Percentiles rank a stretch among this genome's conserved stretches.
phyloP scores from a whole-genome alignment of 2,797 vertebrate genomes.

The Coregonus sp. region DNA sequence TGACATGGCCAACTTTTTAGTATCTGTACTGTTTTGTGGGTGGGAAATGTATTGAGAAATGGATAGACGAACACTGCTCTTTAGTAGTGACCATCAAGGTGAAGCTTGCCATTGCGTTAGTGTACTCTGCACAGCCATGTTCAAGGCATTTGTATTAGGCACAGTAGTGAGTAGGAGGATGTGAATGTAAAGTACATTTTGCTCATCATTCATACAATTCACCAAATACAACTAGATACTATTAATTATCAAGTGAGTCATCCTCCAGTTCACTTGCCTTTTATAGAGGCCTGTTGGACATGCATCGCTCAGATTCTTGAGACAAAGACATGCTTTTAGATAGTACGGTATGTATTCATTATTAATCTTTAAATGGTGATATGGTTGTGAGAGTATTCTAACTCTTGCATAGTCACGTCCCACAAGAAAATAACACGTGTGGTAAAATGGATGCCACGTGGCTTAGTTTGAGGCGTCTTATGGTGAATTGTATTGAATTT shows the following conservation, averaged over 20 bases:
- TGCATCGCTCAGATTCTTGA: neutral
- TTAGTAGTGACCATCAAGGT: no score
- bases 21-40: neutral
- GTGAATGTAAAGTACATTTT: neutral
- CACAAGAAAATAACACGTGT: neutral
- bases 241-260: neutral
- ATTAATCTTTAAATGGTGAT: neutral
- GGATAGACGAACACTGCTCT: no score
- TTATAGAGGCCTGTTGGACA: no score
- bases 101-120: neutral
- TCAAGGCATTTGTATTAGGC: no score
- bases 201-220: constrained; percentile 3
- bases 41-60: neutral
- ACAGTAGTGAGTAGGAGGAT: neutral
- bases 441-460: neutral
- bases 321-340: constrained; percentile 8
- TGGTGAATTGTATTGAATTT: neutral
- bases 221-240: neutral
- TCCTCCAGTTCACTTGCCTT: neutral
- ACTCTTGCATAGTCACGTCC: neutral
- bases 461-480: neutral
- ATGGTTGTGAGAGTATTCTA: neutral
- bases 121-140: neutral
- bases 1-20: neutral
- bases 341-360: no score